These are phyloP conservation scores for Plemyria rubiginata DNA, from an alignment of 2,888 invertebrate species.

Conservation along the genomic window DNA sequence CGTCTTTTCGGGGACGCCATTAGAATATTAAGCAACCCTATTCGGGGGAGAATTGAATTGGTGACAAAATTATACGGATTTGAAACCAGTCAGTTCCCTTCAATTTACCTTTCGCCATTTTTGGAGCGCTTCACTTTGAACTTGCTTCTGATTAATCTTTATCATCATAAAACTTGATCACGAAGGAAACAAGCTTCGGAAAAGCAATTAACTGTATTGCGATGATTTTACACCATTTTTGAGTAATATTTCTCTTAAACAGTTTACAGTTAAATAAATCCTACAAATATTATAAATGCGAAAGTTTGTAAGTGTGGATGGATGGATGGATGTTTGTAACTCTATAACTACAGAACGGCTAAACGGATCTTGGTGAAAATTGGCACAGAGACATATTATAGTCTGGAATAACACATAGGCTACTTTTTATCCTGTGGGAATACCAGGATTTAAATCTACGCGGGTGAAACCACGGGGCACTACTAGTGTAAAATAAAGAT, in stretches of 20 bases:
- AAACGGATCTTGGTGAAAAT: too few species aligned
- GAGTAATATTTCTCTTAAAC: neutral
- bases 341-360: too few species aligned
- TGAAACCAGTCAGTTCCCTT: conserved; percentile 1
- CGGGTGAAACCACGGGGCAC: too few species aligned
- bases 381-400: too few species aligned
- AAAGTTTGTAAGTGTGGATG: too few species aligned
- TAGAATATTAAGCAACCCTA: conserved; percentile 30
- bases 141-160: neutral
- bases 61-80: conserved; percentile 30
- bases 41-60: conserved; percentile 12
- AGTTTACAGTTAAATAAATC: neutral
- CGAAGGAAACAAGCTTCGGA: neutral
- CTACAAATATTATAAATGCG: too few species aligned
- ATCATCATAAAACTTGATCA: neutral
- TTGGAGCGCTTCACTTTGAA: neutral
- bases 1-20: conserved; percentile 26
- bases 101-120: conserved; percentile 1
- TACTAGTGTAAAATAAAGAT: too few species aligned
- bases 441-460: too few species aligned
- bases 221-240: too few species aligned
- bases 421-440: too few species aligned
- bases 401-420: too few species aligned
- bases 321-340: too few species aligned
- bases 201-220: neutral